Conservation (phyloP, 2,113 vertebrate genomes). For the Hippopotamus amphibius region DNA sequence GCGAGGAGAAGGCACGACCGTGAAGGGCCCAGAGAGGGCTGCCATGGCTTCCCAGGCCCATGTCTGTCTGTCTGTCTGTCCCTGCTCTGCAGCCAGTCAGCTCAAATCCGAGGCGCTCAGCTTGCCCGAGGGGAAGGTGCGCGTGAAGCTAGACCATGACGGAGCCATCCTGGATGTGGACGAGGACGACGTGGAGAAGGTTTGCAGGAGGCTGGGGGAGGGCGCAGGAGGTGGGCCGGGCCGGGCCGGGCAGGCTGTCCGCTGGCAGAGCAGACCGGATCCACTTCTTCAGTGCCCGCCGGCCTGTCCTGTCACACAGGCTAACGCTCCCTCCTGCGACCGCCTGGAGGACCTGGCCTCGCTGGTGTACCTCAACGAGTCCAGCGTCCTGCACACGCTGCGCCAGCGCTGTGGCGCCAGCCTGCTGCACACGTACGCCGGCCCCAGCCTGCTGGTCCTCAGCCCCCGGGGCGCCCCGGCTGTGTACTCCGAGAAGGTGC, state of each 20-base stretch:
- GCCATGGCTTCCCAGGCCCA: neutral
- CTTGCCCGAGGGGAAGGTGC: slow-evolving; percentile 94
- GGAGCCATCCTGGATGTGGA: slow-evolving; percentile 95
- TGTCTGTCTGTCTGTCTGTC: neutral
- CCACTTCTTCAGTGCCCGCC: neutral
- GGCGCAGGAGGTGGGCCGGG: rapidly evolving
- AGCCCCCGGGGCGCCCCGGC: slow-evolving; percentile 96
- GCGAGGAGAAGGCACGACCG: neutral
- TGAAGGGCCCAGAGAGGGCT: neutral
- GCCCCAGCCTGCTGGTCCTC: slow-evolving; percentile 94
- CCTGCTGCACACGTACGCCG: slow-evolving; percentile 94
- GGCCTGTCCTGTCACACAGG: slow-evolving; percentile 85
- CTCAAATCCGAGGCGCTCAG: slow-evolving; percentile 89
- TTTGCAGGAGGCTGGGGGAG: slow-evolving; percentile 65
- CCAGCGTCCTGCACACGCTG: slow-evolving; percentile 95
- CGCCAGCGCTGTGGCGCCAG: slow-evolving; percentile 96
- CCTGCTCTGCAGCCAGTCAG: slow-evolving; percentile 89
- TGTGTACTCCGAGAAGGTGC: slow-evolving; percentile 98
- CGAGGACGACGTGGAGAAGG: slow-evolving; percentile 98
- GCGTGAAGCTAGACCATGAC: slow-evolving; percentile 95
- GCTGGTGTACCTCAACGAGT: slow-evolving; percentile 97
- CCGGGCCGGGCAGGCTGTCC: neutral
- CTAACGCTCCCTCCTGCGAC: slow-evolving; percentile 95
- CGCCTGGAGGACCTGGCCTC: slow-evolving; percentile 95
- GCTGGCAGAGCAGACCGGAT: neutral